A percentile compares a stretch with the other conserved stretches of the same genome.
These are phyloP conservation scores for Zaprionus lineosus DNA, from an alignment of 2,888 invertebrate genomes.

Conservation along the genomic window DNA sequence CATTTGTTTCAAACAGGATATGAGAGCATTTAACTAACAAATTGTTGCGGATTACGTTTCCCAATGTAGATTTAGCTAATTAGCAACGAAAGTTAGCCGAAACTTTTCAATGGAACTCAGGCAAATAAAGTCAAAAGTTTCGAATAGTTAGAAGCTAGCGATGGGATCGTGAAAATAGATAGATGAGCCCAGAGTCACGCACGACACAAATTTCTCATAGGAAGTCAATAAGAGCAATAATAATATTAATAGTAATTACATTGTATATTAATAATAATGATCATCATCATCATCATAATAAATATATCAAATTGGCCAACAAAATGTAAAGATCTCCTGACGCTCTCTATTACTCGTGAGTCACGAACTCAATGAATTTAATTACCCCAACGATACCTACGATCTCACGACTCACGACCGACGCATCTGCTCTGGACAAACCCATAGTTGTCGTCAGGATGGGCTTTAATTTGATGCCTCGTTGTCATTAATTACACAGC, in stretches of 20 bases:
- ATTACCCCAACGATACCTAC: too few species aligned
- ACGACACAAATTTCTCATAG: too few species aligned
- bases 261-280: too few species aligned
- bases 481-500: slow-evolving; percentile 71
- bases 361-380: too few species aligned
- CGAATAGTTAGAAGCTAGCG: slow-evolving; percentile 16
- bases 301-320: too few species aligned
- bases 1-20: slow-evolving; percentile 53
- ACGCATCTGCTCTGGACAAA: too few species aligned
- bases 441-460: slow-evolving; percentile 41
- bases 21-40: slow-evolving; percentile 34
- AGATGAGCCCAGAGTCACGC: too few species aligned
- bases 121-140: slow-evolving; percentile 26
- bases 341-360: too few species aligned
- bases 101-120: slow-evolving; percentile 21
- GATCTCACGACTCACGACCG: not conserved
- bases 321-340: too few species aligned
- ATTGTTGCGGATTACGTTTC: slow-evolving; percentile 31
- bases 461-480: slow-evolving; percentile 28
- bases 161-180: slow-evolving; percentile 3
- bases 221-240: too few species aligned
- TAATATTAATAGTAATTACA: too few species aligned
- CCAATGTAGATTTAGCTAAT: slow-evolving; percentile 44
- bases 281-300: too few species aligned
- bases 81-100: slow-evolving; percentile 48